A percentile compares a stretch with the other conserved stretches of the same genome.
Conservation (phyloP, 92 coral and sea anemone species). For the Umimayanthus kanabou region DNA sequence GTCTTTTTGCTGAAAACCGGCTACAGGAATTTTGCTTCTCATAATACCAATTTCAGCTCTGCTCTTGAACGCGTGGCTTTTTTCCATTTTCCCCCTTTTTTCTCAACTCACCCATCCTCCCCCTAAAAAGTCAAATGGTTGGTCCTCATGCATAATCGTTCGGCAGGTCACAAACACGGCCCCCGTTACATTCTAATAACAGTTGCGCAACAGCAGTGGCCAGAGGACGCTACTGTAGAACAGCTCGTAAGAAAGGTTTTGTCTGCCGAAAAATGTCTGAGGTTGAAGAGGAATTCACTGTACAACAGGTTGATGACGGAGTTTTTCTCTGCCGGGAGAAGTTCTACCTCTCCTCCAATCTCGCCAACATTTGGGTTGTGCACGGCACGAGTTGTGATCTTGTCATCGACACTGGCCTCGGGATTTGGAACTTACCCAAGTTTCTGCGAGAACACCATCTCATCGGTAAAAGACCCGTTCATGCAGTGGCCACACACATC, state of each 20-base stretch:
- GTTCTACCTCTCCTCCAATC: slow-evolving; percentile 60
- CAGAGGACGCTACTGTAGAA: too few species aligned
- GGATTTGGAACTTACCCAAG: slow-evolving; percentile 80
- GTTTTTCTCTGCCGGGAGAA: slow-evolving; percentile 64
- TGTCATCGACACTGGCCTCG: slow-evolving; percentile 78
- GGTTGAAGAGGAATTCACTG: slow-evolving; percentile 46
- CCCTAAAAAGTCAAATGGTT: too few species aligned
- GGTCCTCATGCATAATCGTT: too few species aligned
- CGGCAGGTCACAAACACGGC: too few species aligned
- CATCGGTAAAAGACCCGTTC: slow-evolving; percentile 62
- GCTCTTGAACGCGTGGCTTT: too few species aligned
- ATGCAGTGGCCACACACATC: slow-evolving; percentile 81
- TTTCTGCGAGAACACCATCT: slow-evolving; percentile 61
- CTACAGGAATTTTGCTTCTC: too few species aligned
- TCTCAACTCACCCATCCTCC: too few species aligned
- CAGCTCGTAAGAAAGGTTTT: neutral
- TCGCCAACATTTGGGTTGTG: slow-evolving; percentile 81
- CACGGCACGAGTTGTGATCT: slow-evolving; percentile 72
- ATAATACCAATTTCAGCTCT: too few species aligned
- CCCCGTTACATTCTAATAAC: too few species aligned
- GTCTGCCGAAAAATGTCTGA: neutral
- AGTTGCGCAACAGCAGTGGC: too few species aligned
- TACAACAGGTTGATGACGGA: slow-evolving; percentile 59
- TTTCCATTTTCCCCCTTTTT: too few species aligned
- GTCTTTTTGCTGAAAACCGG: too few species aligned